Conservation (phyloP, 2,797 vertebrate genomes). For the Echeneis naucrates region DNA sequence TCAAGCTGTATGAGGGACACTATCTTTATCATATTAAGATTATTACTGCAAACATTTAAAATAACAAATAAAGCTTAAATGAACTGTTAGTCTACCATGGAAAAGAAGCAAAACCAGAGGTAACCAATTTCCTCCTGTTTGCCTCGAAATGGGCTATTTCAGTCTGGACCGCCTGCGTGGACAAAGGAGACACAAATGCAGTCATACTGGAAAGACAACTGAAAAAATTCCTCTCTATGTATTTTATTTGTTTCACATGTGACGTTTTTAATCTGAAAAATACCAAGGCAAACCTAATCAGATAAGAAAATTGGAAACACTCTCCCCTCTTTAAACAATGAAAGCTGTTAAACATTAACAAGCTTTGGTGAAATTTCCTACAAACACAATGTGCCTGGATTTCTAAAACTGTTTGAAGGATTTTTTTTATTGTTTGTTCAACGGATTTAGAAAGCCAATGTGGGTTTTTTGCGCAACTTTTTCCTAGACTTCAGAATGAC, state of each 20-base stretch:
- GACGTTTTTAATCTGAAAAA: background rate
- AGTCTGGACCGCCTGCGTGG: constrained; percentile 83
- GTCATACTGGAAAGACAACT: background rate
- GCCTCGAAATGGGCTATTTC: constrained; percentile 91
- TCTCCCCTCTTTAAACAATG: background rate
- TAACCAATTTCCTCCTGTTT: constrained; percentile 77
- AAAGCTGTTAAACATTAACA: background rate
- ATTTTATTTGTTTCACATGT: background rate
- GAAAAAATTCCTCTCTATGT: background rate
- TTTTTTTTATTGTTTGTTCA: background rate
- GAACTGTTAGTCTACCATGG: constrained; percentile 62
- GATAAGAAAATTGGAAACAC: background rate
- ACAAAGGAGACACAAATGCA: constrained; percentile 22
- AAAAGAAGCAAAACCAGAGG: constrained; percentile 44
- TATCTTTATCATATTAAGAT: background rate
- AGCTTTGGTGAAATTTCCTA: background rate
- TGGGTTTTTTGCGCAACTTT: background rate
- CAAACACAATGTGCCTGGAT: background rate
- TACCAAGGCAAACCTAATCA: background rate
- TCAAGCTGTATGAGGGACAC: background rate
- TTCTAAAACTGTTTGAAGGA: background rate
- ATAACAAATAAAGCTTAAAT: background rate
- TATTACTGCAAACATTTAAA: background rate
- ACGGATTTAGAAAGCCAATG: background rate
- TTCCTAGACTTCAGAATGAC: background rate